These are phyloP conservation scores for Conistra vaccinii DNA, from an alignment of 2,888 invertebrate genomes.

Conservation along the genomic window DNA sequence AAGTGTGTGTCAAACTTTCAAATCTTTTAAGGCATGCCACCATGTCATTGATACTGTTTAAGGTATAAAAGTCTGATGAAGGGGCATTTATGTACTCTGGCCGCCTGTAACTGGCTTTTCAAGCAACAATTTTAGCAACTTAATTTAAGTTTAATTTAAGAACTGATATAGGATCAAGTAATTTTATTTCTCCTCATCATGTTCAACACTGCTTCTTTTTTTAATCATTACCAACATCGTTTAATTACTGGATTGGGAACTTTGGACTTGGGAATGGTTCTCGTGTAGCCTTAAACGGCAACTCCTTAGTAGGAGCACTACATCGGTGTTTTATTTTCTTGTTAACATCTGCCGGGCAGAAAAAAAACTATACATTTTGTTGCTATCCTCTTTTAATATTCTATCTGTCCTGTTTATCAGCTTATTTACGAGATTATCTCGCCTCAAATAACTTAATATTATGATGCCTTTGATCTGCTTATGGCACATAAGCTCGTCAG, in stretches of 20 bases:
- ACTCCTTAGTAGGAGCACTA: conserved; percentile 9
- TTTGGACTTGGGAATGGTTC: not conserved
- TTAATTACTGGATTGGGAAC: conserved; percentile 4
- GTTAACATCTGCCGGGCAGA: conserved; percentile 13
- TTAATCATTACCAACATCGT: not conserved
- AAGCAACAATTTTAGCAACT: not conserved
- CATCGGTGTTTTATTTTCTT: conserved; percentile 35
- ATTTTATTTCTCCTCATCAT: too few species aligned
- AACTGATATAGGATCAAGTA: not conserved
- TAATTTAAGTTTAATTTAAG: not conserved
- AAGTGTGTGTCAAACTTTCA: conserved; percentile 55
- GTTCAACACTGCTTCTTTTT: not conserved
- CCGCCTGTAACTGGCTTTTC: not conserved
- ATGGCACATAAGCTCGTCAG: conserved; percentile 69
- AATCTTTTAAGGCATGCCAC: conserved; percentile 26
- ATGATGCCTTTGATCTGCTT: conserved; percentile 68
- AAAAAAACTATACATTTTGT: conserved; percentile 23
- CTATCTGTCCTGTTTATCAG: conserved; percentile 42
- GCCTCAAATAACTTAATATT: conserved; percentile 69
- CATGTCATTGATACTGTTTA: conserved; percentile 13
- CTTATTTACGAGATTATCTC: conserved; percentile 64
- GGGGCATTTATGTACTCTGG: not conserved
- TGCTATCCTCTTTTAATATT: conserved; percentile 16
- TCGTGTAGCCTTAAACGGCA: conserved; percentile 3
- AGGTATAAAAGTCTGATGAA: not conserved